Base-by-base conservation (phyloP, 2,888 invertebrate genomes). In the Luffia ferchaultella region DNA sequence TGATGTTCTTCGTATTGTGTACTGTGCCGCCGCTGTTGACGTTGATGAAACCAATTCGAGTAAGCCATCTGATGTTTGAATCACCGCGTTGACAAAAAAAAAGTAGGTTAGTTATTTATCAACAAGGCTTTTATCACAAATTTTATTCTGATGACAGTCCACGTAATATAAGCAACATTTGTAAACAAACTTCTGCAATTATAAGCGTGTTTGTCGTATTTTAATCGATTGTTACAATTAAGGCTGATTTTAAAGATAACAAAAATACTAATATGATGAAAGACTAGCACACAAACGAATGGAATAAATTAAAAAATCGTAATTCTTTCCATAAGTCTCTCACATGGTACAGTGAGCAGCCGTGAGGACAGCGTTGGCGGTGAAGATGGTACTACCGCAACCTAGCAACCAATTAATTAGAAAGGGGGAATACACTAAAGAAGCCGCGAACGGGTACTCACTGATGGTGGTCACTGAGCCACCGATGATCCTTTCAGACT, bases 371-470 rank as follows among this genome's bases (percentile, higher is more conserved):
- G 62, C 46, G 15, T 59, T 58, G 18, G 50, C 59, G 46, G 62
- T 69, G n/a, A 69, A 46, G 16, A 69, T 58, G 17, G 60, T 52
- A 2, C 65, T 65, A 7, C 62, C 66, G 46, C 68, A 67, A 0
- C 55, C 40, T 40, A 65, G 66, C 20, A 42, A 46, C 56, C 52
- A 66, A 43, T 43, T 53, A 1, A 7, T 46, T 40, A 55, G 50
- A 47, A 59, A 52, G 15, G 49, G 55, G 1, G 63, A 57, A 50
- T 55, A 62, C 45, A 67, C 55, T n/a, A 67, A 46, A 1, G 64
- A 50, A 1, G 55, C 60, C 0, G 60, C 58, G 43, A 50, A 56
- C 0, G 68, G 68, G 46, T 65, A 67, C 20, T 52, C 50, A 5
- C 48, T 47, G 30, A 68, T 61, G 2, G 60, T 60, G 12, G 67